Conservation (phyloP, 2,113 vertebrate genomes). For the Callipepla californica region DNA sequence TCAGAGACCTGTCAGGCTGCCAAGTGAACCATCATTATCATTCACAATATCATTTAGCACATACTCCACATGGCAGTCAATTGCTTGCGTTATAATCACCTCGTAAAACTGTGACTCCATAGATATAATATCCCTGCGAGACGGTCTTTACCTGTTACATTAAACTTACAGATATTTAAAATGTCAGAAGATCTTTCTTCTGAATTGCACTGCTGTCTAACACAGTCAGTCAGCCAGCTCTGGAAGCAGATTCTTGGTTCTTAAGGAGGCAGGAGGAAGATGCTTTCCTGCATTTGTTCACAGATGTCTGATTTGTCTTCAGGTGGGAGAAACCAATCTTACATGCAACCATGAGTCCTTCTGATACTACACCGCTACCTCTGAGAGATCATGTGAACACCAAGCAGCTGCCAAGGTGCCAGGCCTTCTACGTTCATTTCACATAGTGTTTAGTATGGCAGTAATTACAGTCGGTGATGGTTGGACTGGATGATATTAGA, state of each 20-base stretch:
- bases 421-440: background rate
- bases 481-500: too few relatives aligned
- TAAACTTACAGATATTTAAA: slow-evolving; percentile 58
- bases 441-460: too few relatives aligned
- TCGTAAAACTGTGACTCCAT: slow-evolving; percentile 23
- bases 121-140: background rate
- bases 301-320: background rate
- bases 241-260: background rate
- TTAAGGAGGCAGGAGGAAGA: background rate
- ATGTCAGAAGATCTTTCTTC: slow-evolving; percentile 18
- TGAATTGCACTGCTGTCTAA: background rate
- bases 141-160: slow-evolving; percentile 34
- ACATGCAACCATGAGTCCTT: background rate
- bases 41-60: slow-evolving; percentile 17
- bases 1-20: slow-evolving; percentile 18
- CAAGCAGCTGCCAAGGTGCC: background rate
- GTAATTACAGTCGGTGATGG: too few relatives aligned
- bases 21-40: slow-evolving; percentile 36
- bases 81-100: slow-evolving; percentile 22
- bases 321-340: background rate
- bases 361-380: background rate
- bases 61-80: slow-evolving; percentile 33
- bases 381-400: background rate
- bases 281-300: background rate
- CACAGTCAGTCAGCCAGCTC: background rate